Base-by-base conservation (phyloP, 2,888 invertebrate genomes). In the Notodromas monacha region DNA sequence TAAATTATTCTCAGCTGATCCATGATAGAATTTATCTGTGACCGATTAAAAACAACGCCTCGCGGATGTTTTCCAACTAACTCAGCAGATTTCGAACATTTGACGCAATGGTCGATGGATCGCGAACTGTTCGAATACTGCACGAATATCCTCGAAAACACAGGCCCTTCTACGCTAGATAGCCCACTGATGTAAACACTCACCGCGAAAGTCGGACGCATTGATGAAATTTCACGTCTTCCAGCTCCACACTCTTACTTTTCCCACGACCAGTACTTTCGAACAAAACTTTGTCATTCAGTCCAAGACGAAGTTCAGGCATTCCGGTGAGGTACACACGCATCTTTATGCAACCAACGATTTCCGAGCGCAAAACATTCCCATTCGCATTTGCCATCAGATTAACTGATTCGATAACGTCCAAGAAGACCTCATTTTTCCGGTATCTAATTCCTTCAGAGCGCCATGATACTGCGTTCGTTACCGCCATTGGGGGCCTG, bases 381-480 rank as follows among this genome's bases (percentile, higher is more conserved):
- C 89, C 89, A 51, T 81, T 86, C 2, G 86, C 81, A 51, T 81
- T 81, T 1, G 81, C 81, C 48, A 92, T 49, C 35, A 92, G 56
- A 50, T 92, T 92, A 1, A 92, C 89, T 26, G 86, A 86, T 48
- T 96, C 92, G 39, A 96, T 92, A 1, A 96, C 92, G 57, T 96
- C 92, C 15, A 96, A 58, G 45, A 96, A 96, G 3, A 96, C 92
- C 58, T 96, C 92, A 51, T 96, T 96, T 52, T 92, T 96, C 34
- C 92, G 63, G 50, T 96, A 92, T 46, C 89, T 92, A 33, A 96
- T 79, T 3, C 89, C 89, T 48, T 96, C 92, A 0, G 86, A 81
- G 34, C 92, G 58, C 92, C 92, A 96, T 0, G 89, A 89, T 0
- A 92, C 92, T 1, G 92, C 92, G 53, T 96, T 92, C n/a, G 92